Evolutionary conservation across 1,140 invertebrate genomes (phyloP), one percentile per base, ranked within the genome.

Genomic region (Chironomus striatipennis): DNA sequence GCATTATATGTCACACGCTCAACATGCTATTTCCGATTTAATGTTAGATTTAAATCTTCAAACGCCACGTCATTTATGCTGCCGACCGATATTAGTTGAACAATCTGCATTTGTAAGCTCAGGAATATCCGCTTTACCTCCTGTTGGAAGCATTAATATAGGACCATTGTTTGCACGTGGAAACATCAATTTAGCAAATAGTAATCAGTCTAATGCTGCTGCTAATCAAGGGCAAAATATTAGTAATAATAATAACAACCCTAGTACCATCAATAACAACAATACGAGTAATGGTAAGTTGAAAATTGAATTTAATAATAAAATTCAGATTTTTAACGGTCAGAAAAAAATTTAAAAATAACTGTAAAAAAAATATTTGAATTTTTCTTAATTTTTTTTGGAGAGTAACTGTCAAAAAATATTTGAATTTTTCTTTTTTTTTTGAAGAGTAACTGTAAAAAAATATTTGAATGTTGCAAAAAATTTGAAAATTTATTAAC

Each of bases 11-110:
- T 88, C 93, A 7, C 96, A 97, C 80, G 90, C 91, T 21, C 92
- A 92, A 81, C 96, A 98, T 81, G 89, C 90, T 4, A 83, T 96
- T 9, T 96, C 93, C 79, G 95, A 98, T 79, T 85, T 95, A 42
- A 90, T 90, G 81, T 86, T 94, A 57, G 88, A 93, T 77, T 85
- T 93, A 42, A 84, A 84, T 24, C 85, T 87, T 76, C 81, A 87
- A 7, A 88, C 90, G 12, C 92, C 91, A 0, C 83, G 93, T 76
- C 85, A 87, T 76, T 83, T 95, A 21, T 84, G 88, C 73, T 92
- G 90, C 78, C 85, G 88, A 47, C 89, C 90, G 42, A 88, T 92
- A 75, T 82, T 92, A 57, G 87, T 92, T n/a, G 90, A 91, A 77
- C 90, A 91, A 76, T 87, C 87, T 4, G 83, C 85, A 20, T 82